A percentile compares a stretch with the other conserved stretches of the same genome.
phyloP scores from a whole-genome alignment of 2,797 vertebrate species.

The Gallinago stenura region DNA sequence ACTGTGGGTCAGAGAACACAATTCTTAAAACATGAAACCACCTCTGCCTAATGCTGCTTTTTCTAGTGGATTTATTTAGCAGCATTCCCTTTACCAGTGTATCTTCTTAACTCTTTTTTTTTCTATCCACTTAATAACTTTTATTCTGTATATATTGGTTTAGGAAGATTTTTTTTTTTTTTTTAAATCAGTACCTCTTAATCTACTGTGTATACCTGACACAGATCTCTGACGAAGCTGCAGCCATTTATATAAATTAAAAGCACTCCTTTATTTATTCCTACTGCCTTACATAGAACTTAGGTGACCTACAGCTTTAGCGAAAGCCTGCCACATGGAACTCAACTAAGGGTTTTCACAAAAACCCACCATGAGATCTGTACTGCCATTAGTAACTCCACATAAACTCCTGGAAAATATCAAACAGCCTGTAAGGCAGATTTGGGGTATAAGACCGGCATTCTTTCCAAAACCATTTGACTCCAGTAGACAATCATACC shows the following conservation, averaged over 20 bases:
- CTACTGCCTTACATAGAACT: background rate
- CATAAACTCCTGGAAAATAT: slow-evolving; percentile 35
- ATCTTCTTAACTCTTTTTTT: background rate
- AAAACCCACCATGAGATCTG: background rate
- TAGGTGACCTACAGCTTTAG: background rate
- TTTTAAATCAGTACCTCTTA: background rate
- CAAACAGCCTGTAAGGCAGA: background rate
- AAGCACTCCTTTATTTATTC: background rate
- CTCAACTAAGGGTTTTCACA: background rate
- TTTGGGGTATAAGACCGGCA: background rate
- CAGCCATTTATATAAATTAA: background rate
- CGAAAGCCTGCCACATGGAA: slow-evolving; percentile 7
- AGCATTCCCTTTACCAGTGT: background rate
- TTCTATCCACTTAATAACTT: background rate
- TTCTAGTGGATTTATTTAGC: background rate
- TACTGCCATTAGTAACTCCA: slow-evolving; percentile 15
- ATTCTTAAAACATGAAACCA: background rate
- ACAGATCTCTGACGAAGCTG: background rate
- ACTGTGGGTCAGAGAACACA: slow-evolving; percentile 81
- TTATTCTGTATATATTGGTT: background rate
- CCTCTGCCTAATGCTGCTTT: background rate
- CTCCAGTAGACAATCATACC: background rate
- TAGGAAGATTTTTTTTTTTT: background rate
- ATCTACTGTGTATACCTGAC: background rate
- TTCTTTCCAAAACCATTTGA: background rate